A percentile compares a stretch with the other conserved stretches of the same genome.
Evolutionary conservation across 1,140 invertebrate genomes (phyloP).

Genomic region (Pogonognathellus flavescens): DNA sequence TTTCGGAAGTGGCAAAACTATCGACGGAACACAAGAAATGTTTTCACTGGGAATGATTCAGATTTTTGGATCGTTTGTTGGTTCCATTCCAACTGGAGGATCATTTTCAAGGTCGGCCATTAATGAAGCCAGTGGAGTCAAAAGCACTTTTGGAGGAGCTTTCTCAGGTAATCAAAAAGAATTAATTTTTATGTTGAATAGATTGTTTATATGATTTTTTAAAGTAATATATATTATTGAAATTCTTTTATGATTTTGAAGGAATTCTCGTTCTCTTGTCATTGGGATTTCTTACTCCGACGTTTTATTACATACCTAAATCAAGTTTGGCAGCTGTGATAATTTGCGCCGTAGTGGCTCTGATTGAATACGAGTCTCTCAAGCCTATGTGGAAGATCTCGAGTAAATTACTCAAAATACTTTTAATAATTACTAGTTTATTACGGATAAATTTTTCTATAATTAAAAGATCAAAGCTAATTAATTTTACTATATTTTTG

Average conservation of each 20-base stretch:
- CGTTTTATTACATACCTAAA: conserved; percentile 69
- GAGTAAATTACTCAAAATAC: conserved; percentile 70
- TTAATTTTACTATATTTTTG: not conserved
- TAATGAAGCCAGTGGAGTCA: conserved; percentile 92
- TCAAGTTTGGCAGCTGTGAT: conserved; percentile 72
- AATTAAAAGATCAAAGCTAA: not conserved
- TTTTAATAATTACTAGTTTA: too few species aligned
- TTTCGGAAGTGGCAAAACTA: conserved; percentile 82
- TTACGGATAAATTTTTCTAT: not conserved
- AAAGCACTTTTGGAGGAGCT: conserved; percentile 87
- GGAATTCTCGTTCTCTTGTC: conserved; percentile 62
- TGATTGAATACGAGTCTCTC: conserved; percentile 90
- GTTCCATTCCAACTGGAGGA: conserved; percentile 92
- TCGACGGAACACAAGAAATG: conserved; percentile 88
- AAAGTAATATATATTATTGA: too few species aligned
- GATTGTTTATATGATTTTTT: too few species aligned
- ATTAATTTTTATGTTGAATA: too few species aligned
- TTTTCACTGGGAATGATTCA: conserved; percentile 88
- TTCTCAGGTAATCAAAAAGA: conserved; percentile 82
- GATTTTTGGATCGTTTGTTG: conserved; percentile 90
- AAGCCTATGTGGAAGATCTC: conserved; percentile 88
- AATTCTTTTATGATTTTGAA: conserved; percentile 57
- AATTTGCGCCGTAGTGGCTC: conserved; percentile 90
- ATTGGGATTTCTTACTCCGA: conserved; percentile 59
- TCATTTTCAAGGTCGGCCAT: conserved; percentile 93